phyloP scores from a whole-genome alignment of 2,888 invertebrate genomes.

The Gerris lacustris region DNA sequence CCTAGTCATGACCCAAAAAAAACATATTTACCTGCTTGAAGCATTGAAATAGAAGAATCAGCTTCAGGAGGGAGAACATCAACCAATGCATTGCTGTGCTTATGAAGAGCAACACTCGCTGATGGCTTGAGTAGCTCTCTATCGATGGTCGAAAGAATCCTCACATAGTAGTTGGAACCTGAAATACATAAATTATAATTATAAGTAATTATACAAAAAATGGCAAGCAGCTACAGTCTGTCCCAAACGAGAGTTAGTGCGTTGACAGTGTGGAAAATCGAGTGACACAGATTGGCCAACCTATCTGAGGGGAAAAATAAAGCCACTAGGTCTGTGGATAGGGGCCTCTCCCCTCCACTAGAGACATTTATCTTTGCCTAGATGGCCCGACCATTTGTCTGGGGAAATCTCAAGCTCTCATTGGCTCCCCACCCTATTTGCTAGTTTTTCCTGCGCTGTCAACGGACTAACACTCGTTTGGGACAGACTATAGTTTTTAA shows the following conservation, averaged over 20 bases:
- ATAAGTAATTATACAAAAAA: neutral
- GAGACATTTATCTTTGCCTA: no score
- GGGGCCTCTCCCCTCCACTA: no score
- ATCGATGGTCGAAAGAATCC: constrained; percentile 96
- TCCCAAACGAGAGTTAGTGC: no score
- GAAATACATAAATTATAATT: constrained; percentile 9
- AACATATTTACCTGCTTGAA: constrained; percentile 59
- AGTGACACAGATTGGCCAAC: no score
- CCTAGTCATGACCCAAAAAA: neutral
- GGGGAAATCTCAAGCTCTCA: no score
- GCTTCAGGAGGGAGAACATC: constrained; percentile 98
- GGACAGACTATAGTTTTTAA: constrained; percentile 7
- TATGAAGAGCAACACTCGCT: constrained; percentile 95
- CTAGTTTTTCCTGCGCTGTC: no score
- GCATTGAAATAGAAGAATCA: constrained; percentile 97
- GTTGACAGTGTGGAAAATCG: no score
- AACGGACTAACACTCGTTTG: no score
- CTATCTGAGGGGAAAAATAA: no score
- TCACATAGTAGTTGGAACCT: constrained; percentile 97
- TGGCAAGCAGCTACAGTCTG: neutral
- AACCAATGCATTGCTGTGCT: constrained; percentile 98
- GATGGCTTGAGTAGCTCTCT: constrained; percentile 93
- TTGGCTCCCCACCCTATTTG: no score
- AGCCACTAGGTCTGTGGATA: no score
- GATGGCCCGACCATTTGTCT: neutral